phyloP scores from a whole-genome alignment of 2,113 vertebrate species.

The Phoxinus phoxinus region DNA sequence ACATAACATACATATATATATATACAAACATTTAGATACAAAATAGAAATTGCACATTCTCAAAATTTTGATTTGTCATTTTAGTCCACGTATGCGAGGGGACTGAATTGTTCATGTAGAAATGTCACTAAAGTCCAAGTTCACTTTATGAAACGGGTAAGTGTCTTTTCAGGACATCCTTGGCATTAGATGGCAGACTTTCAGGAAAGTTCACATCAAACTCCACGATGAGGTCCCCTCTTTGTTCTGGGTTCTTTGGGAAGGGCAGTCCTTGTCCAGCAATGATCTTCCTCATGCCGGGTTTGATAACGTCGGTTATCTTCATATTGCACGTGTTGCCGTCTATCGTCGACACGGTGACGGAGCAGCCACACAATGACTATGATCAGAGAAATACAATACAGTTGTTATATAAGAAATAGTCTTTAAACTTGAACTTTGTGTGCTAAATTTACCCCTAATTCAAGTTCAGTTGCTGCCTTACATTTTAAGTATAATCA shows the following conservation, averaged over 20 bases:
- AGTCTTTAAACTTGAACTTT: too few species aligned
- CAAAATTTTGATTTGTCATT: slow-evolving; percentile 60
- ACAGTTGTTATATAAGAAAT: slow-evolving; percentile 19
- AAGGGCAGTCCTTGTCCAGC: slow-evolving; percentile 93
- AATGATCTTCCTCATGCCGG: slow-evolving; percentile 93
- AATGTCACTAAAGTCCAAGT: slow-evolving; percentile 28
- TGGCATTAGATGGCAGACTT: slow-evolving; percentile 87
- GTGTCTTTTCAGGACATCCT: slow-evolving; percentile 95
- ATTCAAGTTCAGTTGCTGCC: too few species aligned
- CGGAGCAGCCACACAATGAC: slow-evolving; percentile 96
- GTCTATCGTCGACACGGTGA: slow-evolving; percentile 95
- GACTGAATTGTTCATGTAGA: slow-evolving; percentile 35
- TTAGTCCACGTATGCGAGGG: slow-evolving; percentile 36
- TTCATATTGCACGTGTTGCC: slow-evolving; percentile 95
- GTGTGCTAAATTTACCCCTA: too few species aligned
- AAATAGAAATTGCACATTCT: slow-evolving; percentile 79
- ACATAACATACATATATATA: slow-evolving; percentile 16
- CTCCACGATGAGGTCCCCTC: slow-evolving; percentile 96
- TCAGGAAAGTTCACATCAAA: slow-evolving; percentile 97
- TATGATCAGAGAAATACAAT: slow-evolving; percentile 68
- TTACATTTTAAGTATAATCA: too few species aligned
- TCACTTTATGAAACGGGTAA: slow-evolving; percentile 89
- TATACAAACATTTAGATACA: slow-evolving; percentile 62
- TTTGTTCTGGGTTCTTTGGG: slow-evolving; percentile 93
- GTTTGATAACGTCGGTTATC: slow-evolving; percentile 95